phyloP scores from a whole-genome alignment of 1,140 invertebrate species.

The Harpegnathos saltator region DNA sequence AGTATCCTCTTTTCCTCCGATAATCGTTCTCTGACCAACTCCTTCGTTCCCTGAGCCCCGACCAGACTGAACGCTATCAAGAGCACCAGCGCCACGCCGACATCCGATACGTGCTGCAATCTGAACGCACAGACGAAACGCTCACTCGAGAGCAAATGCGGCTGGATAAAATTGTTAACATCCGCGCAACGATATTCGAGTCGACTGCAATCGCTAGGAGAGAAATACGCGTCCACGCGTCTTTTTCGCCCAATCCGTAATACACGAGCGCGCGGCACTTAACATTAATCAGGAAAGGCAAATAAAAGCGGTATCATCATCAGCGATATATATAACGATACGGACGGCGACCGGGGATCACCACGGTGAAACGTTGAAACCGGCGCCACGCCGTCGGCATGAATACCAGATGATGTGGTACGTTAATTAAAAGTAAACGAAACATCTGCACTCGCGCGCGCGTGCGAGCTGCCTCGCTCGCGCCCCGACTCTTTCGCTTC shows the following conservation, averaged over 20 bases:
- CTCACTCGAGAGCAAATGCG: background rate
- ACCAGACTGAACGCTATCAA: conserved; percentile 88
- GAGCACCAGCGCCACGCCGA: conserved; percentile 88
- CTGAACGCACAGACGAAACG: conserved; percentile 78
- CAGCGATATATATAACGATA: conserved; percentile 38
- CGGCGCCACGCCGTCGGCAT: background rate
- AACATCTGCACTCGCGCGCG: conserved; percentile 31
- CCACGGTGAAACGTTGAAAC: conserved; percentile 18
- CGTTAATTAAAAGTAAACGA: conserved; percentile 74
- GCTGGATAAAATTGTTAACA: background rate
- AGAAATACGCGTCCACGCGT: background rate
- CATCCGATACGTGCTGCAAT: conserved; percentile 89
- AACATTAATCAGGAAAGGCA: conserved; percentile 14
- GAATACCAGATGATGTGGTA: conserved; percentile 38
- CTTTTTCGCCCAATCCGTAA: too few relatives aligned
- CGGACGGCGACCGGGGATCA: background rate
- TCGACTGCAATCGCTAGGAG: background rate
- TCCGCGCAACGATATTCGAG: background rate
- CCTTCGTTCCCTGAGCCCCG: conserved; percentile 87
- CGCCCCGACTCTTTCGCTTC: background rate
- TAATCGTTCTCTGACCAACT: conserved; percentile 87
- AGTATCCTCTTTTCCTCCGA: conserved; percentile 89
- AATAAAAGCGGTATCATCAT: conserved; percentile 24
- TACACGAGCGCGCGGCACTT: background rate
- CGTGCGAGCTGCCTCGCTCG: background rate